A percentile compares a stretch with the other conserved stretches of the same genome.
Conservation (phyloP, 2,888 invertebrate genomes). For the Drosophila pegasa region DNA sequence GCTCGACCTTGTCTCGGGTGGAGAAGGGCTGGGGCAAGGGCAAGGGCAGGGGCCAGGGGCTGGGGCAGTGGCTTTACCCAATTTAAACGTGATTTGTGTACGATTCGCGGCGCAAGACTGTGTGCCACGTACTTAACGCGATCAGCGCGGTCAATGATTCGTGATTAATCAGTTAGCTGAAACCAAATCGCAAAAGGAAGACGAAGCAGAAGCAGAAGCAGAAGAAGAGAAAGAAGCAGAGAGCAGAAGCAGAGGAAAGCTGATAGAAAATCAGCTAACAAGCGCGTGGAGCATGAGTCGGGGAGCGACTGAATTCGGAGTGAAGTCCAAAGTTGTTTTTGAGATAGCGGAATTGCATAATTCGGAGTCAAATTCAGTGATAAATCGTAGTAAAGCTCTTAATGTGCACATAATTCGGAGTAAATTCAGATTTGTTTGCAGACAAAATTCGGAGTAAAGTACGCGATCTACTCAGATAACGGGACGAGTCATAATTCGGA, state of each 20-base stretch:
- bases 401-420: background rate
- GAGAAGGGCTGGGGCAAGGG: background rate
- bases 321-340: background rate
- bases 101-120: slow-evolving; percentile 38
- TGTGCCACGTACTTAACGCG: slow-evolving; percentile 58
- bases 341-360: background rate
- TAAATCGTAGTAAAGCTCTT: background rate
- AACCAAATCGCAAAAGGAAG: slow-evolving; percentile 19
- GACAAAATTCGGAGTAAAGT: too few relatives aligned
- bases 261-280: slow-evolving; percentile 21
- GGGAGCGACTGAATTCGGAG: background rate
- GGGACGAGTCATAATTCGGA: background rate
- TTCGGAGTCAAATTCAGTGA: background rate
- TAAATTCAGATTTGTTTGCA: too few relatives aligned
- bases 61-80: slow-evolving; percentile 1
- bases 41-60: background rate
- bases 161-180: slow-evolving; percentile 61
- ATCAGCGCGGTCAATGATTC: slow-evolving; percentile 49
- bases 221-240: slow-evolving; percentile 38
- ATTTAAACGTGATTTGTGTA: slow-evolving; percentile 62
- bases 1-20: slow-evolving; percentile 43
- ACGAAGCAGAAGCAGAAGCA: background rate
- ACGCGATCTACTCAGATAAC: background rate
- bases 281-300: slow-evolving; percentile 1
- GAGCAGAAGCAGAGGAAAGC: slow-evolving; percentile 36